Conservation (phyloP, 2,797 vertebrate genomes). For the Hemitrygon akajei region DNA sequence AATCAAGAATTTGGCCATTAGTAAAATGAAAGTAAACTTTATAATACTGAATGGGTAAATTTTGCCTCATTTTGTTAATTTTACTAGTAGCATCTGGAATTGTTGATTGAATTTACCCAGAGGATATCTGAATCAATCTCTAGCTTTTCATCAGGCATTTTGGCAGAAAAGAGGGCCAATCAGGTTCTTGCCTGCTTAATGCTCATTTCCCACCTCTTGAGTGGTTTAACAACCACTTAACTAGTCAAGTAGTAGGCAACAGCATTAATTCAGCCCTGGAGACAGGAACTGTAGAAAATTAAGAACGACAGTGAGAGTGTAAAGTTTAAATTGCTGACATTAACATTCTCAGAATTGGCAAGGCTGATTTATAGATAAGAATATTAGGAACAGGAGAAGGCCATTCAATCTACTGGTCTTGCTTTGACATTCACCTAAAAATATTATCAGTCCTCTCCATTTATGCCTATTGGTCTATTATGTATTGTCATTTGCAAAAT, state of each 20-base stretch:
- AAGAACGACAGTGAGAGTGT: neutral
- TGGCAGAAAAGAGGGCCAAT: neutral
- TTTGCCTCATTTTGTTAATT: neutral
- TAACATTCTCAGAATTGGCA: neutral
- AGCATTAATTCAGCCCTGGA: constrained; percentile 10
- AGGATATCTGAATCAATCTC: neutral
- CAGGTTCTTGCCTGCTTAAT: neutral
- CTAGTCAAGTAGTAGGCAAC: neutral
- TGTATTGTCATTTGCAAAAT: no score
- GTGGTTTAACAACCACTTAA: neutral
- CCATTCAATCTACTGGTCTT: no score
- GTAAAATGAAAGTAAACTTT: neutral
- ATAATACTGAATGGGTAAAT: no score
- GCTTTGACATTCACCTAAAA: neutral
- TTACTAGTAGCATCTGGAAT: neutral
- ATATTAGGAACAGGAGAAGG: neutral
- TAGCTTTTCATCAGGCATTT: neutral
- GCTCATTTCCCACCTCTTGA: constrained; percentile 19
- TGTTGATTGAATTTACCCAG: neutral
- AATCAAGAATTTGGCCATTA: neutral
- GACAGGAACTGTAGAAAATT: constrained; percentile 4
- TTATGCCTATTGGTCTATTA: neutral
- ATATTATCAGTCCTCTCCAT: neutral
- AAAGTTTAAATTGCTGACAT: neutral
- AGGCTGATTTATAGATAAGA: neutral